Percentiles rank a stretch among this genome's conserved stretches.
Evolutionary conservation across 2,113 vertebrate genomes (phyloP).

Genomic region (rabbit (Oryctolagus cuniculus)): DNA sequence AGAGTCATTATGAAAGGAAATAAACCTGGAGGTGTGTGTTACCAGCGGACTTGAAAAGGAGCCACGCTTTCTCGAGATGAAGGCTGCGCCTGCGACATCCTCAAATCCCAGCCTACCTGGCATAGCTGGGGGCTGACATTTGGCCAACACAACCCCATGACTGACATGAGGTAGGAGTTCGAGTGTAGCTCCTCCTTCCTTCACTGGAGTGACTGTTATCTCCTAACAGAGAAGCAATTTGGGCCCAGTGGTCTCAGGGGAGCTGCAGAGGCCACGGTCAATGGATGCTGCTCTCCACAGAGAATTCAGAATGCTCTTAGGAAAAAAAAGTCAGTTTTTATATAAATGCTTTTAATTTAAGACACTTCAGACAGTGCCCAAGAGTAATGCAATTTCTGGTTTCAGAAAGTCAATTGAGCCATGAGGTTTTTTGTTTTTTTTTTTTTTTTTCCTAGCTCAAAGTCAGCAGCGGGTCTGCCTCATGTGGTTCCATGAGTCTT

Average conservation of each 20-base stretch:
- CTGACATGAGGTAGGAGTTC: neutral
- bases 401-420: neutral
- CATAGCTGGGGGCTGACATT: neutral
- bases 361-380: neutral
- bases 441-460: neutral
- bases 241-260: neutral
- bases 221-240: neutral
- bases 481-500: neutral
- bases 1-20: neutral
- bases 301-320: constrained; percentile 30
- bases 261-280: neutral
- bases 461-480: neutral
- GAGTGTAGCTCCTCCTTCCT: neutral
- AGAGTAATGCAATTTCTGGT: neutral
- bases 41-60: neutral
- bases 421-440: no score
- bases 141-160: rapidly evolving
- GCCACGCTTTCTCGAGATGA: neutral
- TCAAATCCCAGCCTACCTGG: neutral
- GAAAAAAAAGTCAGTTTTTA: neutral
- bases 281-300: neutral
- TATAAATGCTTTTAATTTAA: constrained; percentile 43
- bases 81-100: neutral
- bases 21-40: neutral
- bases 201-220: neutral